These are phyloP conservation scores for Cinara cedri DNA, from an alignment of 2,888 invertebrate species.

Conservation along the genomic window DNA sequence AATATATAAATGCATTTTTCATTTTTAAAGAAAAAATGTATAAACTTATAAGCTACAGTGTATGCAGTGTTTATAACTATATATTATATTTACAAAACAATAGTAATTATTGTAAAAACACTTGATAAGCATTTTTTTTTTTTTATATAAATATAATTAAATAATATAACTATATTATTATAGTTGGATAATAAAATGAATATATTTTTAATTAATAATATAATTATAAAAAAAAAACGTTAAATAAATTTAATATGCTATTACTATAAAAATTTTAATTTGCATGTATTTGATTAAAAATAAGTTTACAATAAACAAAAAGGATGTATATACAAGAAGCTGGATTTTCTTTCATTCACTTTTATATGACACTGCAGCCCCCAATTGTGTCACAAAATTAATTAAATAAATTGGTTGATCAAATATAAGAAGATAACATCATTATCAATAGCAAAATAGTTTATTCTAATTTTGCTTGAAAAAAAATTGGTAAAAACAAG, in stretches of 20 bases:
- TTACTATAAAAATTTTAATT: conserved; percentile 36
- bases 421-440: not conserved
- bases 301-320: conserved; percentile 36
- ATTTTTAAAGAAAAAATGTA: no score
- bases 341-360: conserved; percentile 6
- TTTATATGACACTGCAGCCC: conserved; percentile 14
- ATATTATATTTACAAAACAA: not conserved
- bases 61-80: not conserved
- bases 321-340: conserved; percentile 42
- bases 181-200: conserved; percentile 24
- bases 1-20: no score
- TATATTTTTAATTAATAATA: conserved; percentile 30
- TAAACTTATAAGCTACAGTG: not conserved
- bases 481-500: conserved; percentile 15
- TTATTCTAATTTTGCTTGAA: conserved; percentile 27
- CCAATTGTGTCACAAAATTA: conserved; percentile 8
- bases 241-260: conserved; percentile 29
- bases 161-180: no score
- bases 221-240: conserved; percentile 36
- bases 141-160: not conserved
- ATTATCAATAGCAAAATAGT: conserved; percentile 34
- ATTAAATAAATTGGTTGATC: conserved; percentile 7
- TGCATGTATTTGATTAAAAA: conserved; percentile 35
- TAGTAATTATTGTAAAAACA: not conserved
- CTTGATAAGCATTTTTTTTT: not conserved